These are phyloP conservation scores for Erpobdella octoculata DNA, from an alignment of 2,888 invertebrate species.

Conservation along the genomic window DNA sequence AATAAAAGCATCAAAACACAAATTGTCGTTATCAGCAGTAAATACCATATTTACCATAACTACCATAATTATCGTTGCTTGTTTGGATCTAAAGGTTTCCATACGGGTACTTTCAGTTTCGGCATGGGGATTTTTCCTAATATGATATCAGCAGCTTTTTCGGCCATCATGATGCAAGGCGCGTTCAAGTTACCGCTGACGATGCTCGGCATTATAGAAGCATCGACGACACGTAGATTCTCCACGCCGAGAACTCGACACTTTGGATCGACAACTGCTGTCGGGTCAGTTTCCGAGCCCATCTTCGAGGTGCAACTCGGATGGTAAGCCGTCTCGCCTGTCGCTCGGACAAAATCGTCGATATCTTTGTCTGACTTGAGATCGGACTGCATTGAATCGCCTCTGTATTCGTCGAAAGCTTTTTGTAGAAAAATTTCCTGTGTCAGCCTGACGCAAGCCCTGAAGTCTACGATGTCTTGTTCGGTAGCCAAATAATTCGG, in stretches of 20 bases:
- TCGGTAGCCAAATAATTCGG: conserved; percentile 73
- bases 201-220: conserved; percentile 71
- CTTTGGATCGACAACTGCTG: conserved; percentile 64
- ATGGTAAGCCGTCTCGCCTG: conserved; percentile 64
- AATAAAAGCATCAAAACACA: too few relatives aligned
- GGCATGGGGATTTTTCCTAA: conserved; percentile 47
- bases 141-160: conserved; percentile 55
- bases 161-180: conserved; percentile 56
- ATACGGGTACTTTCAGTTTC: conserved; percentile 46
- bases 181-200: conserved; percentile 66
- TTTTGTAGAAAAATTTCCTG: conserved; percentile 49
- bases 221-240: conserved; percentile 68
- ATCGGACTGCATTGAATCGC: conserved; percentile 30
- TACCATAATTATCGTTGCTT: too few relatives aligned
- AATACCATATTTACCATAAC: too few relatives aligned
- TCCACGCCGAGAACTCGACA: conserved; percentile 55
- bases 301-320: conserved; percentile 71
- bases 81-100: too few relatives aligned
- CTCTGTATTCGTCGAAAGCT: conserved; percentile 47
- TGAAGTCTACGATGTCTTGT: conserved; percentile 55
- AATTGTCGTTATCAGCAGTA: too few relatives aligned
- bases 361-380: conserved; percentile 47
- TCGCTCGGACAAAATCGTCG: conserved; percentile 48
- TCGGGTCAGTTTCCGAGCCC: conserved; percentile 55
- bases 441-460: conserved; percentile 42